Conservation (phyloP, 2,888 invertebrate genomes). For the Hydrotaea cyrtoneurina region DNA sequence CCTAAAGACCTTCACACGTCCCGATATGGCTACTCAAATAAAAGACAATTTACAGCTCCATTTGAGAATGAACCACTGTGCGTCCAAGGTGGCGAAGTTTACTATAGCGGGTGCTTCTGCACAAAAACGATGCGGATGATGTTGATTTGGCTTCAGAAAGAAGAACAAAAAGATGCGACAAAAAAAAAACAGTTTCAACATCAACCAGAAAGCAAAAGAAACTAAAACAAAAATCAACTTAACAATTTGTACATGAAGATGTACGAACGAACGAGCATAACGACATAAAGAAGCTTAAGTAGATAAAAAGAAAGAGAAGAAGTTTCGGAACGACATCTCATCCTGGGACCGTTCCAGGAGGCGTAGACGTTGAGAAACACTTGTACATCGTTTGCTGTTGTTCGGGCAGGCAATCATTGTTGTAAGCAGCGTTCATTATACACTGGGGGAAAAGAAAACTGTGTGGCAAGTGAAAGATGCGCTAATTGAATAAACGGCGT, state of each 20-base stretch:
- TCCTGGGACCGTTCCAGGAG: neutral
- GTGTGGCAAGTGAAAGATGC: too few relatives aligned
- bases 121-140: neutral
- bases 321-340: neutral
- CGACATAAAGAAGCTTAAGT: conserved; percentile 50
- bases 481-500: too few relatives aligned
- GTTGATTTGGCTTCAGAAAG: conserved; percentile 8
- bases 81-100: neutral
- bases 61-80: conserved; percentile 2
- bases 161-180: conserved; percentile 31
- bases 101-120: neutral
- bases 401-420: conserved; percentile 28
- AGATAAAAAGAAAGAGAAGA: conserved; percentile 16
- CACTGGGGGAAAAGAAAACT: too few relatives aligned
- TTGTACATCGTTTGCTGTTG: neutral
- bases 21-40: too few relatives aligned
- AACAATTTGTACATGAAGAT: conserved; percentile 19
- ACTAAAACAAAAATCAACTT: conserved; percentile 8
- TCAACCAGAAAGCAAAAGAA: conserved; percentile 11
- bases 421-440: conserved; percentile 2
- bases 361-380: neutral
- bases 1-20: too few relatives aligned
- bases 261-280: neutral
- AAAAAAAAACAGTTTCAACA: conserved; percentile 14
- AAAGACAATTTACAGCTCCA: too few relatives aligned